Base-by-base conservation (phyloP, 2,888 invertebrate species). In the Anthoptus insignis region DNA sequence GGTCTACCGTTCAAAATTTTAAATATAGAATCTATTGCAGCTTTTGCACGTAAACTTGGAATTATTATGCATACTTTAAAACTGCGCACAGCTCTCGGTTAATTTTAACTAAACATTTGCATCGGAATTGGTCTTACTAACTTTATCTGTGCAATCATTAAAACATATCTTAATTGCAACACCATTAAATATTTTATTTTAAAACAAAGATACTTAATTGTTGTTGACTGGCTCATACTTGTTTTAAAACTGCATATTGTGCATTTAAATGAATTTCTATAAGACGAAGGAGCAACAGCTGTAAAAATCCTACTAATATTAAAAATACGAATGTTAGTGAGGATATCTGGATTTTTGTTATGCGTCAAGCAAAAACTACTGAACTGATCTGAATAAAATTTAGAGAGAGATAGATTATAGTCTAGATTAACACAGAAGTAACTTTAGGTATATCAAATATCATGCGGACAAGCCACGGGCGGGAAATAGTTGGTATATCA, bases 111-210 rank as follows among this genome's bases (percentile, higher is more conserved):
- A 21, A 45, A 22, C 45, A 45, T 45, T 45, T 45, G 45, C 45
- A 45, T 45, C 45, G 45, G 21, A 45, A 45, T 45, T 45, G 45
- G 21, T 13, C 21, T 13, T 45, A 27, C 32, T 56, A 16, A 42
- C 42, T 57, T 57, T 45, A 57, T 57, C 45, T 14, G 29, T n/a
- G 29, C 29, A 57, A 57, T 57, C 45, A 24, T 49, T 50, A 42
- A 37, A 53, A 27, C 47, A 58, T 19, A 47, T 19, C 58, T 58
- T 58, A 58, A 58, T 58, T 58, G 58, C 45, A 22, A 19, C 32
- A 58, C 19, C 19, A 58, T 47, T 58, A 32, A 58, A 58, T 47
- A 58, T 58, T 58, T 47, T 47, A 58, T 47, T 58, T 58, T 32
- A 21, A 34, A 58, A 57, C 45, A 57, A 29, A 39, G 56, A 37